phyloP scores from a whole-genome alignment of 1,140 invertebrate species.

The Maconellicoccus hirsutus region DNA sequence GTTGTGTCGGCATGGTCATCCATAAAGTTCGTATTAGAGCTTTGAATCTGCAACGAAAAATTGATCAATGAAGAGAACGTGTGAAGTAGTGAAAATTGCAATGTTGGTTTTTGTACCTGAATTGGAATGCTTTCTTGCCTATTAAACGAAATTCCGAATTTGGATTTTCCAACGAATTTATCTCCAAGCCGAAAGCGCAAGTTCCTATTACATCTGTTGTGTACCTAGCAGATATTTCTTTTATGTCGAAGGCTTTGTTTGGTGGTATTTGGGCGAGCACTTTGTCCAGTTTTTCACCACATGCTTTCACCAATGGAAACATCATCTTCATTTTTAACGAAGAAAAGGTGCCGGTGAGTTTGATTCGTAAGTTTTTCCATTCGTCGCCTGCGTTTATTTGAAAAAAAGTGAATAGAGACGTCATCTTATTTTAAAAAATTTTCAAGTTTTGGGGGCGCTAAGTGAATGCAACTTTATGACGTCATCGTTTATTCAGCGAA shows the following conservation, averaged over 20 bases:
- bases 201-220: constrained; percentile 44
- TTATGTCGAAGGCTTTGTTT: constrained; percentile 36
- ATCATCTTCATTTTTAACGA: constrained; percentile 40
- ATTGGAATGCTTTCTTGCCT: not conserved
- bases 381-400: constrained; percentile 23
- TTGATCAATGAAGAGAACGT: no score
- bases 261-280: not conserved
- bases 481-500: no score
- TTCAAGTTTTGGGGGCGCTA: no score
- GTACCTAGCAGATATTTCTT: constrained; percentile 39
- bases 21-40: no score
- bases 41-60: no score
- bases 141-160: constrained; percentile 36
- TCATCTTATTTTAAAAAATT: no score
- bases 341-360: constrained; percentile 37
- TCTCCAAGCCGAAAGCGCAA: constrained; percentile 45
- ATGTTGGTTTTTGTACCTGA: not conserved
- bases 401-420: no score
- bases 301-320: constrained; percentile 32
- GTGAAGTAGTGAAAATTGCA: no score
- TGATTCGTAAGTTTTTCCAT: constrained; percentile 36
- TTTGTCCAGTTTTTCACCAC: not conserved
- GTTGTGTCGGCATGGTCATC: not conserved
- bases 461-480: no score
- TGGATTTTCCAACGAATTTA: constrained; percentile 40